Conservation (phyloP, 2,113 vertebrate species). For the Heterotis niloticus region DNA sequence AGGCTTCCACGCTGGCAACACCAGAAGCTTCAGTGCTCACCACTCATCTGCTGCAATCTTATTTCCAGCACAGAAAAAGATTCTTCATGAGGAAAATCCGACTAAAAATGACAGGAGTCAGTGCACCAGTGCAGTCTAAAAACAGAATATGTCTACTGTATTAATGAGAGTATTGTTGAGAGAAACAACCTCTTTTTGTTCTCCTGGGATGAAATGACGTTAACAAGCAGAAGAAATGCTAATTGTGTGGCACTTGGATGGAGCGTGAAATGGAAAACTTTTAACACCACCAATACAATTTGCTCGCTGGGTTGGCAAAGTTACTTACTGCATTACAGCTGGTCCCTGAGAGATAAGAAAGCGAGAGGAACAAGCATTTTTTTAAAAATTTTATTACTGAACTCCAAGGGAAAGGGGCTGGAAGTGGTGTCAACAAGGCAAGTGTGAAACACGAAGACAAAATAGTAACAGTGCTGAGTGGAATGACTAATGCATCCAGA, state of each 20-base stretch:
- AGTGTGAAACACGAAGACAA: slow-evolving; percentile 16
- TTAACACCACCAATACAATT: slow-evolving; percentile 47
- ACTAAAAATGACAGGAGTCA: slow-evolving; percentile 13
- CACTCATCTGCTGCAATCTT: background rate
- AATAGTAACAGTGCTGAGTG: background rate
- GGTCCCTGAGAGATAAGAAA: slow-evolving; percentile 22
- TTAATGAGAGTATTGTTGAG: slow-evolving; percentile 4
- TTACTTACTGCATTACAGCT: slow-evolving; percentile 36
- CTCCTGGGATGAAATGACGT: slow-evolving; percentile 5
- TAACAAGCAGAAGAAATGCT: slow-evolving; percentile 40
- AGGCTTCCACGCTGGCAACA: background rate
- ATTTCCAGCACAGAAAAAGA: background rate
- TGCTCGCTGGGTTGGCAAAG: slow-evolving; percentile 46
- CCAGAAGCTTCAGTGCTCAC: background rate
- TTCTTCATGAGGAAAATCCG: background rate
- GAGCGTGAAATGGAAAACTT: slow-evolving; percentile 52
- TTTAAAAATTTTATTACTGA: slow-evolving; percentile 32
- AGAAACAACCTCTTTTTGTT: slow-evolving; percentile 25
- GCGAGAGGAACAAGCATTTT: slow-evolving; percentile 38
- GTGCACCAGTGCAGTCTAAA: background rate
- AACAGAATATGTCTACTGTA: background rate
- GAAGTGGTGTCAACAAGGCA: slow-evolving; percentile 30
- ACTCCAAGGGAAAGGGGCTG: slow-evolving; percentile 34
- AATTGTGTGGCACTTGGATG: slow-evolving; percentile 46
- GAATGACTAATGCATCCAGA: slow-evolving; percentile 3